Conservation (phyloP, 2,888 invertebrate genomes). For the Yponomeuta plumbellus region DNA sequence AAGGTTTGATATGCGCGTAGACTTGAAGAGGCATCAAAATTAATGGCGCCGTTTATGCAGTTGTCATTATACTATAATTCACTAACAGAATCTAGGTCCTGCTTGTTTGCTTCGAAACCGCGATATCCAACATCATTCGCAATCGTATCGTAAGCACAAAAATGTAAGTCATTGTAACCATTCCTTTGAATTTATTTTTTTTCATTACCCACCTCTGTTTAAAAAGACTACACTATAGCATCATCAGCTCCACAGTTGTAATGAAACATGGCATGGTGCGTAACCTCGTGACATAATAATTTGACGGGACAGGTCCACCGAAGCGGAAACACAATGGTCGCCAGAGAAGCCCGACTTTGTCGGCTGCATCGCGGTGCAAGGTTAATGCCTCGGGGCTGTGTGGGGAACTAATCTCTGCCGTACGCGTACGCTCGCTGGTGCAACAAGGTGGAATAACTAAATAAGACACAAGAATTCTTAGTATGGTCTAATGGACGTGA, state of each 20-base stretch:
- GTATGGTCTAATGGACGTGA: not conserved
- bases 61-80: too few species aligned
- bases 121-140: too few species aligned
- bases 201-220: too few species aligned
- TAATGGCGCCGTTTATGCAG: too few species aligned
- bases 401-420: not conserved
- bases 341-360: not conserved
- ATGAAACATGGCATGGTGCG: not conserved
- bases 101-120: too few species aligned
- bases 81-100: too few species aligned
- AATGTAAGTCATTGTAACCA: too few species aligned
- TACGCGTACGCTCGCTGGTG: not conserved
- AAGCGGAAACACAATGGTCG: slow-evolving; percentile 10
- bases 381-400: slow-evolving; percentile 22
- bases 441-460: not conserved
- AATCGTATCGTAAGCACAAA: too few species aligned
- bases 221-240: not conserved
- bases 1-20: too few species aligned
- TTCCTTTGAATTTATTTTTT: too few species aligned
- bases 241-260: not conserved
- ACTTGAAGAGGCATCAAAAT: too few species aligned
- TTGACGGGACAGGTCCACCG: slow-evolving; percentile 6
- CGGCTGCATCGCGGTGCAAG: slow-evolving; percentile 38
- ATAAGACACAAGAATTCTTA: not conserved
- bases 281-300: slow-evolving; percentile 6